A percentile compares a stretch with the other conserved stretches of the same genome.
Conservation (phyloP, 2,113 vertebrate genomes). For the Amphilophus citrinellus region DNA sequence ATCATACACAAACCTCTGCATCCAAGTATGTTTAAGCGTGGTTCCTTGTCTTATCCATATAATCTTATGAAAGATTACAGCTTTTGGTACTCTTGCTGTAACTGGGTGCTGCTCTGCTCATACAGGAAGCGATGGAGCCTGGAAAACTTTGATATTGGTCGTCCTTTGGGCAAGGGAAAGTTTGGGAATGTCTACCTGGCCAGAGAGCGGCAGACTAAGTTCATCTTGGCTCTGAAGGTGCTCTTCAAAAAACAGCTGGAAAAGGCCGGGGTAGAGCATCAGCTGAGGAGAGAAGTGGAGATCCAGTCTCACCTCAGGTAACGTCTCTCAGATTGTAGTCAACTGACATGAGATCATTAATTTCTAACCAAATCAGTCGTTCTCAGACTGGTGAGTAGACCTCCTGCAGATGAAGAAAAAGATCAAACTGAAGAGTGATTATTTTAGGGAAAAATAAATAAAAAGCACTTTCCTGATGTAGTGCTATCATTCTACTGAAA, state of each 20-base stretch:
- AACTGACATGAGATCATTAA: neutral
- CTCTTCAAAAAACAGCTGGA: slow-evolving; percentile 96
- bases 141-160: slow-evolving; percentile 96
- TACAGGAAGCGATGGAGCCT: slow-evolving; percentile 90
- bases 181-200: slow-evolving; percentile 99
- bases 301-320: slow-evolving; percentile 98
- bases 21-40: slow-evolving; percentile 42
- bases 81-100: neutral
- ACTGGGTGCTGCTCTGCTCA: neutral
- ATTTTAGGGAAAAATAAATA: rapidly evolving
- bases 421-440: neutral
- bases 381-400: neutral
- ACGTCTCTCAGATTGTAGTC: neutral
- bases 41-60: neutral
- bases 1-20: neutral
- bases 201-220: slow-evolving; percentile 91
- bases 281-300: slow-evolving; percentile 94
- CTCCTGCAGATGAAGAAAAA: rapidly evolving
- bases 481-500: rapidly evolving
- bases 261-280: slow-evolving; percentile 95
- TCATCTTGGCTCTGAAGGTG: slow-evolving; percentile 96
- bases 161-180: slow-evolving; percentile 95
- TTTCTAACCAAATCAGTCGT: neutral
- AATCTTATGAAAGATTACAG: neutral
- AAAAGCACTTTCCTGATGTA: neutral